A percentile compares a stretch with the other conserved stretches of the same genome.
These are phyloP conservation scores for Cebus imitator DNA, from an alignment of 2,113 vertebrate genomes.

Conservation along the genomic window DNA sequence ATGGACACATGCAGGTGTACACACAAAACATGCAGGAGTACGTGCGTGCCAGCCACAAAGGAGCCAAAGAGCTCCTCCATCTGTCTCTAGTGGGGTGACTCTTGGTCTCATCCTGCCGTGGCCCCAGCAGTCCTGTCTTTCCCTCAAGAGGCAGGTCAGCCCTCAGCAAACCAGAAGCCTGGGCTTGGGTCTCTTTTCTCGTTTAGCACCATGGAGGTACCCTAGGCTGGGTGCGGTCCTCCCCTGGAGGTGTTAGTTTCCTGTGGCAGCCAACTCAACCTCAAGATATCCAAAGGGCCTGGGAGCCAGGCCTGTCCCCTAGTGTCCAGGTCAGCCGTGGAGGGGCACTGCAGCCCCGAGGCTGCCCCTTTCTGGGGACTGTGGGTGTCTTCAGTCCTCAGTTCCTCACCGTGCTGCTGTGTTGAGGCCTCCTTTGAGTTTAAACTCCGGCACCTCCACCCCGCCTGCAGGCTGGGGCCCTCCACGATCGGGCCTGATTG, in stretches of 20 bases:
- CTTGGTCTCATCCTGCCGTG: background rate
- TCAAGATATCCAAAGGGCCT: rapidly evolving
- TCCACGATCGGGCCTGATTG: conserved; percentile 83
- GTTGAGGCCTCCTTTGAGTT: conserved; percentile 66
- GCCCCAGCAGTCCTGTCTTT: background rate
- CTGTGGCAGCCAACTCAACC: rapidly evolving
- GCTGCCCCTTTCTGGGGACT: conserved; percentile 64
- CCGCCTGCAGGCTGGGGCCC: conserved; percentile 50
- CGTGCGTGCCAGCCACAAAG: background rate
- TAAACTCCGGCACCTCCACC: conserved; percentile 59
- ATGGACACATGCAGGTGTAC: background rate
- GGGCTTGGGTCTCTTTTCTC: background rate
- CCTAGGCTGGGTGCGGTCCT: background rate
- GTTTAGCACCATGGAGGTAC: background rate
- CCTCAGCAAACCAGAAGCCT: background rate
- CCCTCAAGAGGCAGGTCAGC: background rate
- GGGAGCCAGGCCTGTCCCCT: background rate
- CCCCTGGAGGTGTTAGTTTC: rapidly evolving
- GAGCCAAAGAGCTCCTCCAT: background rate
- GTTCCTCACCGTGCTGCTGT: background rate
- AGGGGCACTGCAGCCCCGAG: conserved; percentile 48
- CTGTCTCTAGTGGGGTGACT: background rate
- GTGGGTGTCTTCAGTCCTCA: background rate
- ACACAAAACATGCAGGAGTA: background rate
- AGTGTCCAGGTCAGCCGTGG: background rate